phyloP scores from a whole-genome alignment of 2,113 vertebrate species.

The Zootoca vivipara region DNA sequence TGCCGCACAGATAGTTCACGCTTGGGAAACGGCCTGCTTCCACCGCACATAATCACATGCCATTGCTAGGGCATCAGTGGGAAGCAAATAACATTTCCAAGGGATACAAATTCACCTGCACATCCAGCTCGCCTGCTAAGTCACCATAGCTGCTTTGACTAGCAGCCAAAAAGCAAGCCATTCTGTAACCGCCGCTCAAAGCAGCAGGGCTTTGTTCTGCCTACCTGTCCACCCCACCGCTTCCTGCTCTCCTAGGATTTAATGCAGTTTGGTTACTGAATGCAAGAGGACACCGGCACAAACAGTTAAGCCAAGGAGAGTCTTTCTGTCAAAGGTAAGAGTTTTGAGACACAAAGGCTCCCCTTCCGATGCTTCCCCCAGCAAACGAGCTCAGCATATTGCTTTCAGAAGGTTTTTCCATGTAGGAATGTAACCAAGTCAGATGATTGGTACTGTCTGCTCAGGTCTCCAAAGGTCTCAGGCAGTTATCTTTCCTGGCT shows the following conservation, averaged over 20 bases:
- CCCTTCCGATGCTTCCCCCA: too few species aligned
- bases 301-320: background rate
- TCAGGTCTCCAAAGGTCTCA: too few species aligned
- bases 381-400: background rate
- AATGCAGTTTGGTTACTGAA: background rate
- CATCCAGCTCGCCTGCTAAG: background rate
- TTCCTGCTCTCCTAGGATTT: background rate
- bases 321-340: background rate
- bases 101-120: background rate
- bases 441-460: too few species aligned
- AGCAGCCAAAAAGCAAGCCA: background rate
- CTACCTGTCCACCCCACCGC: too few species aligned
- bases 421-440: too few species aligned
- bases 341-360: background rate
- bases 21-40: accelerated
- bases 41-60: too few species aligned
- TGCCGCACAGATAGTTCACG: accelerated
- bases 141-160: background rate
- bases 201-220: background rate
- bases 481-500: too few species aligned
- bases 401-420: background rate
- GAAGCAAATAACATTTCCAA: background rate
- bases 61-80: background rate
- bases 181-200: accelerated
- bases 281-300: background rate